Conservation (phyloP, 1,140 invertebrate genomes). For the Agrypnia vestita region DNA sequence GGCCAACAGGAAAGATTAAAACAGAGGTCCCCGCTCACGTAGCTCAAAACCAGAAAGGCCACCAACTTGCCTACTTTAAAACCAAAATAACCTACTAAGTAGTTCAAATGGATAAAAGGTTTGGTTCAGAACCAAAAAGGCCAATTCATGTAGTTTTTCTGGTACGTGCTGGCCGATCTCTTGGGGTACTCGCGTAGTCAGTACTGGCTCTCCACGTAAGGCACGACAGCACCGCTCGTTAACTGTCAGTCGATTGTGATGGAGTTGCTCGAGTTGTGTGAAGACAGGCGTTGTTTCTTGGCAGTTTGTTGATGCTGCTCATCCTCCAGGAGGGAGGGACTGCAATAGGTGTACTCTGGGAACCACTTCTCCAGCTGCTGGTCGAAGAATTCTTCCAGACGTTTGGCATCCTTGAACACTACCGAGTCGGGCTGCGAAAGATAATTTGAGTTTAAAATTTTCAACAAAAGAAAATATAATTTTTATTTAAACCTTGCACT, state of each 20-base stretch:
- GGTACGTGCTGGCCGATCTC: slow-evolving; percentile 19
- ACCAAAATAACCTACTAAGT: no score
- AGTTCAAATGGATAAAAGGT: not conserved
- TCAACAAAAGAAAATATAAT: no score
- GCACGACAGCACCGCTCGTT: not conserved
- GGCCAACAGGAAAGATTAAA: no score
- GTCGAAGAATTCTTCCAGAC: slow-evolving; percentile 89
- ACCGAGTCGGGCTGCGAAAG: slow-evolving; percentile 81
- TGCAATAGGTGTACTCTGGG: slow-evolving; percentile 79
- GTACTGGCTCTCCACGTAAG: not conserved
- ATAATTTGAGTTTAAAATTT: no score
- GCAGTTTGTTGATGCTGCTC: not conserved
- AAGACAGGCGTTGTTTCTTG: slow-evolving; percentile 32
- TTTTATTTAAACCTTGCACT: no score
- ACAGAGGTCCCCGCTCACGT: no score
- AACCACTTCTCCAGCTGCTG: slow-evolving; percentile 86
- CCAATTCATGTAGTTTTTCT: slow-evolving; percentile 34
- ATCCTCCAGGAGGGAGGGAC: slow-evolving; percentile 25
- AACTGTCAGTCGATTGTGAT: slow-evolving; percentile 20
- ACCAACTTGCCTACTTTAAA: no score
- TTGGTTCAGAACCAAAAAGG: slow-evolving; percentile 35
- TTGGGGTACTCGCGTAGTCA: slow-evolving; percentile 26
- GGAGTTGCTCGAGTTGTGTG: not conserved
- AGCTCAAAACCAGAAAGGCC: no score
- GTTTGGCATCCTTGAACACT: slow-evolving; percentile 88